These are phyloP conservation scores for Metallyticus violacea DNA, from an alignment of 2,888 invertebrate species.

Conservation along the genomic window DNA sequence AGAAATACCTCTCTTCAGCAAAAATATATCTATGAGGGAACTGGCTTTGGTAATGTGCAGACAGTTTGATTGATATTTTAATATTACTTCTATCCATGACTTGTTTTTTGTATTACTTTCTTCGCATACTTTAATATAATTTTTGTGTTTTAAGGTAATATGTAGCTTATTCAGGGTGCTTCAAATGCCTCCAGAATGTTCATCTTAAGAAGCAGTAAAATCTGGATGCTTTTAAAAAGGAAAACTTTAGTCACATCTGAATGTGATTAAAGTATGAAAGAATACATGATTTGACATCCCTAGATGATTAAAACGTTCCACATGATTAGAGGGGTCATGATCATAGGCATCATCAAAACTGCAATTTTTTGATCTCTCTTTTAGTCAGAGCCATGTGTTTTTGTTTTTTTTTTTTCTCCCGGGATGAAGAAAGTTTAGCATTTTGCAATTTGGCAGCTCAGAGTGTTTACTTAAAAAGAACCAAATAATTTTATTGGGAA, in stretches of 20 bases:
- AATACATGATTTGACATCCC: slow-evolving; percentile 8
- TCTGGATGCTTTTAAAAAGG: not conserved
- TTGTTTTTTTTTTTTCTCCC: no score
- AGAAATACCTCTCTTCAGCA: not conserved
- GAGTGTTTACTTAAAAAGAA: slow-evolving; percentile 23
- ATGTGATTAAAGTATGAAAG: not conserved
- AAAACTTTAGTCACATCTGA: not conserved
- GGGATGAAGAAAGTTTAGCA: slow-evolving; percentile 38
- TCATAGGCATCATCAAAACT: slow-evolving; percentile 45
- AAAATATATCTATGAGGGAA: not conserved
- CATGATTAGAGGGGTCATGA: not conserved
- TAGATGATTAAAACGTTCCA: not conserved
- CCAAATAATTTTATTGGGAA: slow-evolving; percentile 16
- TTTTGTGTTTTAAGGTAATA: not conserved
- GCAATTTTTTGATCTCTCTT: slow-evolving; percentile 72
- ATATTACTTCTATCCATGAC: slow-evolving; percentile 6
- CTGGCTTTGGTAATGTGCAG: not conserved
- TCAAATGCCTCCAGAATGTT: not conserved
- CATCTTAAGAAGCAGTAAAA: not conserved
- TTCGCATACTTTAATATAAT: not conserved
- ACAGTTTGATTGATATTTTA: not conserved
- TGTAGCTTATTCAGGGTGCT: not conserved
- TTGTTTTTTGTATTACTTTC: slow-evolving; percentile 8
- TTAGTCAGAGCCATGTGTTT: slow-evolving; percentile 60
- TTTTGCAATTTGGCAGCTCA: slow-evolving; percentile 31